Percentiles rank a stretch among this genome's conserved stretches.
phyloP scores from a whole-genome alignment of 2,888 invertebrate genomes.

The Pollenia labialis region DNA sequence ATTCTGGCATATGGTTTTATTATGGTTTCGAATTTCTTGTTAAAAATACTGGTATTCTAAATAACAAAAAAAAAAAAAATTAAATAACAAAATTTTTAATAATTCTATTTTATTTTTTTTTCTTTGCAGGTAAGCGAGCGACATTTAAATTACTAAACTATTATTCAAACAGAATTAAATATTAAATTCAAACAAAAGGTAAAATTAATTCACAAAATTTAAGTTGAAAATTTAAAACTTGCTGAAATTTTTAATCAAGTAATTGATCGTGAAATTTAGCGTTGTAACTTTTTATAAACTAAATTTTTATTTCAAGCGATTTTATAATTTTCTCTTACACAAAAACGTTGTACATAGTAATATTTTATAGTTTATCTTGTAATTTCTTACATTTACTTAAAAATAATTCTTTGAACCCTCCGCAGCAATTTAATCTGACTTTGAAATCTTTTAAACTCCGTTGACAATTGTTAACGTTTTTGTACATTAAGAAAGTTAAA shows the following conservation, averaged over 20 bases:
- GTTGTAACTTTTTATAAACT: no score
- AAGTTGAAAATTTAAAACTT: no score
- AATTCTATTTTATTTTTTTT: constrained; percentile 38
- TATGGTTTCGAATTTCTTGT: constrained; percentile 27
- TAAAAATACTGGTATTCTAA: neutral
- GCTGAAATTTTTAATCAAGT: no score
- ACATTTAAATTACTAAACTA: neutral
- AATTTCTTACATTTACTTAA: neutral
- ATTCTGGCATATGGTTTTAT: constrained; percentile 59
- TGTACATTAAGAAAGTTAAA: neutral
- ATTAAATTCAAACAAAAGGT: neutral
- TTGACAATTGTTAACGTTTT: constrained; percentile 9
- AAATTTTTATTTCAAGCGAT: no score
- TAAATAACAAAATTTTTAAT: constrained; percentile 15
- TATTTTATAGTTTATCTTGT: neutral
- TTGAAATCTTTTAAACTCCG: neutral
- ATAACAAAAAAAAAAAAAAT: neutral
- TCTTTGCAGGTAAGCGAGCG: constrained; percentile 67
- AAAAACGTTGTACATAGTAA: neutral
- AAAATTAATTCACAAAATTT: neutral
- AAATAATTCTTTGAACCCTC: neutral
- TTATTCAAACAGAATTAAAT: neutral
- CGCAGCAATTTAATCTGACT: neutral
- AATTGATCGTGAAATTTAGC: no score
- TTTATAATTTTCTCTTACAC: no score